These are phyloP conservation scores for Pandion haliaetus DNA, from an alignment of 2,113 vertebrate genomes.

Conservation along the genomic window DNA sequence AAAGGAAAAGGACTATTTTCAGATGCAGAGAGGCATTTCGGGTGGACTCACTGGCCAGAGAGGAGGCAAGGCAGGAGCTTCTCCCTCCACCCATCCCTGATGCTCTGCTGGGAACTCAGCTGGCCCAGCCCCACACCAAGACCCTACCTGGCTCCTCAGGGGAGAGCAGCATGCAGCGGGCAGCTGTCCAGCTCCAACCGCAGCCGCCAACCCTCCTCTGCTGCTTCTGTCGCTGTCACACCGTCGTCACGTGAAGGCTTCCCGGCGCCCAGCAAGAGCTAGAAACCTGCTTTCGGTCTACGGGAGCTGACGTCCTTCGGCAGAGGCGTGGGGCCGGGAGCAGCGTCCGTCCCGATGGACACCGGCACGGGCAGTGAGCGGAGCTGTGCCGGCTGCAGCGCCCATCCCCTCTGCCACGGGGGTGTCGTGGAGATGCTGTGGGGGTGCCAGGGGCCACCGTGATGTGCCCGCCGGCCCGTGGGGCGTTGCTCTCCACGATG, in stretches of 20 bases:
- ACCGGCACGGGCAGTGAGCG: fast-evolving
- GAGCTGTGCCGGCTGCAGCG: neutral
- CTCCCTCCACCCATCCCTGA: neutral
- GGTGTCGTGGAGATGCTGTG: fast-evolving
- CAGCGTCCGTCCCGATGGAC: neutral
- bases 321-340: neutral
- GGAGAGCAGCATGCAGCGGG: neutral
- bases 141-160: neutral
- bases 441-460: neutral
- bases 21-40: neutral
- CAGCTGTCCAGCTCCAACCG: neutral
- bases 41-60: neutral
- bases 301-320: fast-evolving
- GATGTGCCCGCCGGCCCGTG: neutral
- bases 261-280: neutral
- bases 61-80: neutral
- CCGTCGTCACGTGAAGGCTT: neutral
- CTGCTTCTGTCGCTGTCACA: neutral
- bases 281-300: neutral
- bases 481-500: slow-evolving; percentile 76
- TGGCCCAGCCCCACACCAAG: fast-evolving
- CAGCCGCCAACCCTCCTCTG: neutral
- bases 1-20: neutral
- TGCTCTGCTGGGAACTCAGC: neutral
- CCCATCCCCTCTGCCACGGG: fast-evolving